These are phyloP conservation scores for Mystacornis crossleyi DNA, from an alignment of 2,113 vertebrate species.

Conservation along the genomic window DNA sequence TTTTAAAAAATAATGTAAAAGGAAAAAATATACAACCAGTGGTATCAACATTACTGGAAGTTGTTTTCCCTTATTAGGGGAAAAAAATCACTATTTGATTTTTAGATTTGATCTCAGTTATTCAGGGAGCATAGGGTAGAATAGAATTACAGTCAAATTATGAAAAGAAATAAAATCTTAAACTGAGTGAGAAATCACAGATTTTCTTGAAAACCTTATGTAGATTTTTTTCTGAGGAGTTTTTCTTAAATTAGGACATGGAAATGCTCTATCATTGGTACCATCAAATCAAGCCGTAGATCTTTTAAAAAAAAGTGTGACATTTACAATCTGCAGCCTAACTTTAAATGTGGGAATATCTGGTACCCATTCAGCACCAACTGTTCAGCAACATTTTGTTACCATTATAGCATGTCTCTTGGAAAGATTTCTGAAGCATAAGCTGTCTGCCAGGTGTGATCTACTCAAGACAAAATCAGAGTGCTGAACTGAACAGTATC, in stretches of 20 bases:
- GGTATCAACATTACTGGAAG: not conserved
- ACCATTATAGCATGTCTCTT: slow-evolving; percentile 6
- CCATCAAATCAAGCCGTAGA: slow-evolving; percentile 7
- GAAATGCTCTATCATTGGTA: not conserved
- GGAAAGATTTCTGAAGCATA: slow-evolving; percentile 42
- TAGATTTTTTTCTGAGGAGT: not conserved
- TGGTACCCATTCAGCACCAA: not conserved
- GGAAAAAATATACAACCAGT: not conserved
- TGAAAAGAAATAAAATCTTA: not conserved
- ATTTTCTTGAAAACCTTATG: not conserved
- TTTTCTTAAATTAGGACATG: not conserved
- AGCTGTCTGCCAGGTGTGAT: slow-evolving; percentile 58
- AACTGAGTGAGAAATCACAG: not conserved
- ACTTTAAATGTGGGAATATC: slow-evolving; percentile 18
- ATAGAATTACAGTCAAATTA: not conserved
- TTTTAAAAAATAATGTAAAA: not conserved
- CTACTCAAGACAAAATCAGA: slow-evolving; percentile 52
- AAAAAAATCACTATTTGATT: not conserved
- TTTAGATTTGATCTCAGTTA: not conserved
- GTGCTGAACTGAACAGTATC: slow-evolving; percentile 37
- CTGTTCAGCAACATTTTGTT: not conserved
- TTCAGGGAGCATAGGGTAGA: not conserved
- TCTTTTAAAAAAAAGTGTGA: not conserved
- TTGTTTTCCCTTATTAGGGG: not conserved
- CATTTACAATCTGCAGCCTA: slow-evolving; percentile 1